These are phyloP conservation scores for Rhogogaster chlorosoma DNA, from an alignment of 2,888 invertebrate species.

Conservation along the genomic window DNA sequence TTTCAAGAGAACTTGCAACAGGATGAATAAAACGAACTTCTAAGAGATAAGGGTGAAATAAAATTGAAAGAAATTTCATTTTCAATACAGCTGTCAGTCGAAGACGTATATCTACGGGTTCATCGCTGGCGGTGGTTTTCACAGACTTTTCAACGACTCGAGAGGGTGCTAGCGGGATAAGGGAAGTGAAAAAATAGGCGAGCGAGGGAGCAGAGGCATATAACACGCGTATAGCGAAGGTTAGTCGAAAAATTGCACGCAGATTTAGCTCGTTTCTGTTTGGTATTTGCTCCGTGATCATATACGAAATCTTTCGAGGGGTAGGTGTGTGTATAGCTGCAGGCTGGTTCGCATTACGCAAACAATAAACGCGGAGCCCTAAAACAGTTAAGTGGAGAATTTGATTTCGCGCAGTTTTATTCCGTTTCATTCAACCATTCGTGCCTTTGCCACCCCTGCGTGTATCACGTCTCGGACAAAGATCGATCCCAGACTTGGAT, in stretches of 20 bases:
- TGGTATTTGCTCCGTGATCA: constrained; percentile 35
- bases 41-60: background rate
- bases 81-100: background rate
- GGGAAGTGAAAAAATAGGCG: background rate
- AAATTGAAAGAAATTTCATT: background rate
- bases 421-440: constrained; percentile 52
- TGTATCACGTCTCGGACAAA: background rate
- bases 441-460: background rate
- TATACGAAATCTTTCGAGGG: constrained; percentile 31
- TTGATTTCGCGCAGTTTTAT: constrained; percentile 52
- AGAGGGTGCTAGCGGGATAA: background rate
- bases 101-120: background rate
- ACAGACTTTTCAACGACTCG: background rate
- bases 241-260: constrained; percentile 35
- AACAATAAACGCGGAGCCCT: constrained; percentile 42
- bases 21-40: background rate
- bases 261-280: constrained; percentile 47
- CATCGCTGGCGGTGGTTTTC: background rate
- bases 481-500: background rate
- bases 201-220: constrained; percentile 7
- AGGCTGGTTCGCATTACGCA: background rate
- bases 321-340: background rate
- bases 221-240: constrained; percentile 53
- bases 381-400: constrained; percentile 49
- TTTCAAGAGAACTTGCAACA: constrained; percentile 10